Evolutionary conservation across 64 coral and sea anemone genomes (phyloP), one percentile per base, ranked within the genome.

Genomic region (Montipora efflorescens): DNA sequence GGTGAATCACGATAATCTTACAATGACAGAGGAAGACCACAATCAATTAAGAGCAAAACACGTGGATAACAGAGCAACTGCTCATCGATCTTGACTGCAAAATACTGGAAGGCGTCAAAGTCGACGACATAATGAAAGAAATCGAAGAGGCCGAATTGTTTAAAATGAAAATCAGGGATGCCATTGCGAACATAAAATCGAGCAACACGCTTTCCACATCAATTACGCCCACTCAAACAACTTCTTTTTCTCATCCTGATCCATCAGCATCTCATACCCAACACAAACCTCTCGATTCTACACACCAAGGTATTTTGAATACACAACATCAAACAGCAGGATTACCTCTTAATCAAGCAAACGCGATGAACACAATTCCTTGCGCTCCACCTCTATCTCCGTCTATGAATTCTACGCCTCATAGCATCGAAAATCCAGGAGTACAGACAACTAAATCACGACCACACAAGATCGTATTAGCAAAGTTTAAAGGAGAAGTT

Each of bases 401-500:
- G 13, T 79, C 77, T 52, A 48, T 18, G 15, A n/a, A 47, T 79
- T 79, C 13, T 9, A 19, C 77, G 48, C 77, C 49, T 48, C 77
- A 13, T 18, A 79, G 52, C n/a, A 15, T 48, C 0, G 8, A 47
- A 55, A 14, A 16, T 79, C 18, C 77, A 57, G 50, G 16, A 55
- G 47, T 48, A 53, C 48, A 19, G 48, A 12, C 10, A 9, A 19
- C 77, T 14, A 90, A 90, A 70, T 71, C 92, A n/a, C 80, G 80
- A 71, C 92, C 92, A 25, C 25, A 25, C 9, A 94, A 81, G 62
- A 58, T 94, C 18, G 78, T 25, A 69, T 50, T 93, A 43, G 49
- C 84, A 47, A 89, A 89, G n/a, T 94, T 93, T 53, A 87, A 67
- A 67, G 92, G 92, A 16, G 74, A 93, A 4, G 76, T 88, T 49